These are phyloP conservation scores for Antheraea pernyi DNA, from an alignment of 1,140 invertebrate species.

Conservation along the genomic window DNA sequence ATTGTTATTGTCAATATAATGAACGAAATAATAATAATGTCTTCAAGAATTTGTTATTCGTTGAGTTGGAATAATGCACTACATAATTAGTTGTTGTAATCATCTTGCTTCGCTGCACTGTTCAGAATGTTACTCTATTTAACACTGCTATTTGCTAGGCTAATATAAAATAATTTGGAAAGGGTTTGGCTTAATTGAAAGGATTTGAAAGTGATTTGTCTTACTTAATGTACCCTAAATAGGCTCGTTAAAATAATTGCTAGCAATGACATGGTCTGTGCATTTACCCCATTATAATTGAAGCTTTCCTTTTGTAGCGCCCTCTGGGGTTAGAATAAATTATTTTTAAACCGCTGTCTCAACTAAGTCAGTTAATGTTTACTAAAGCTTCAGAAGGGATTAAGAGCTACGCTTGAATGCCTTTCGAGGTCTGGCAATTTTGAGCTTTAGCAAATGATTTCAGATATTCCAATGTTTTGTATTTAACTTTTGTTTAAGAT, in stretches of 20 bases:
- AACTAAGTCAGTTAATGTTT: constrained; percentile 5
- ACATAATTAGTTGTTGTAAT: too few species aligned
- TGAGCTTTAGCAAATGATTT: not conserved
- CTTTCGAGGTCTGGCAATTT: not conserved
- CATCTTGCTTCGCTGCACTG: too few species aligned
- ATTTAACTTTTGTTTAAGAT: not conserved
- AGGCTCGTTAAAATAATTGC: constrained; percentile 17
- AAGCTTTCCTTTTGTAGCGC: not conserved
- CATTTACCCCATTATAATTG: constrained; percentile 15
- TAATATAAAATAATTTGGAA: not conserved
- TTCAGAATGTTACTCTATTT: too few species aligned
- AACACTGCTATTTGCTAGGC: too few species aligned
- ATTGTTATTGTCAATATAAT: too few species aligned
- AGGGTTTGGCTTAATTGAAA: not conserved
- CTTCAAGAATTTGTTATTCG: too few species aligned
- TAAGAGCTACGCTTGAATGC: not conserved
- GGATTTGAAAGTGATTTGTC: constrained; percentile 8
- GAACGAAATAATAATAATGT: too few species aligned
- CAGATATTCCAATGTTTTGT: not conserved
- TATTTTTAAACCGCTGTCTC: constrained; percentile 10
- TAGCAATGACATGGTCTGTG: constrained; percentile 16
- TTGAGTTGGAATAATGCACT: too few species aligned
- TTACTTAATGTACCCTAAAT: constrained; percentile 5
- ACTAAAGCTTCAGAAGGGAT: not conserved
- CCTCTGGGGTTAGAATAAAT: constrained; percentile 13